Conservation (phyloP, 2,888 invertebrate species). For the Pantelozetes paolii region DNA sequence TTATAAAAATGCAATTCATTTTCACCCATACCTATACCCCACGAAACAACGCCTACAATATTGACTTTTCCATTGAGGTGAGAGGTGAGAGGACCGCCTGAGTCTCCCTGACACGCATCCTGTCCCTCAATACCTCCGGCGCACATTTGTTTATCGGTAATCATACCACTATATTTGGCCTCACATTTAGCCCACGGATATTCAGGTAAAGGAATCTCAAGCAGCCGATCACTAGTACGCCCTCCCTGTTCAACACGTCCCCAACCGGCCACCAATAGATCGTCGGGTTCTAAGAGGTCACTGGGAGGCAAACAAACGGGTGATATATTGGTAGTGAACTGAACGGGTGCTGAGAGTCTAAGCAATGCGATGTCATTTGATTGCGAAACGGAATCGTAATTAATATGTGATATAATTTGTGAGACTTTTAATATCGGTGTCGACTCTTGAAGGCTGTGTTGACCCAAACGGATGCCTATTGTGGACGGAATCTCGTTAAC, state of each 20-base stretch:
- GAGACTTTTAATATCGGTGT: conserved; percentile 3
- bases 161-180: conserved; percentile 9
- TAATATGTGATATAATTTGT: conserved; percentile 16
- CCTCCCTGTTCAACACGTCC: conserved; percentile 24
- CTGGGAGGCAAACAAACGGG: conserved; percentile 37
- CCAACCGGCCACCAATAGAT: conserved; percentile 36
- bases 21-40: conserved; percentile 19
- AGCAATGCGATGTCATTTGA: conserved; percentile 36
- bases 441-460: conserved; percentile 20
- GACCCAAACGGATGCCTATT: conserved; percentile 17
- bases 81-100: conserved; percentile 42
- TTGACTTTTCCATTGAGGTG: conserved; percentile 11
- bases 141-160: conserved; percentile 33
- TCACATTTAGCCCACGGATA: conserved; percentile 9
- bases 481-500: background rate
- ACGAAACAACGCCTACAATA: conserved; percentile 28
- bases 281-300: conserved; percentile 25
- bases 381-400: conserved; percentile 32
- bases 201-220: conserved; percentile 14
- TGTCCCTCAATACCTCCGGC: conserved; percentile 46
- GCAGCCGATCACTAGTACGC: background rate
- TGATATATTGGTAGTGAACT: conserved; percentile 21
- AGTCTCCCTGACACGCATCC: conserved; percentile 48
- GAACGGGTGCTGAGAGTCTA: background rate
- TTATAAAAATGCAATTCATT: background rate